phyloP scores from a whole-genome alignment of 2,113 vertebrate genomes.

The Gasterosteus aculeatus region DNA sequence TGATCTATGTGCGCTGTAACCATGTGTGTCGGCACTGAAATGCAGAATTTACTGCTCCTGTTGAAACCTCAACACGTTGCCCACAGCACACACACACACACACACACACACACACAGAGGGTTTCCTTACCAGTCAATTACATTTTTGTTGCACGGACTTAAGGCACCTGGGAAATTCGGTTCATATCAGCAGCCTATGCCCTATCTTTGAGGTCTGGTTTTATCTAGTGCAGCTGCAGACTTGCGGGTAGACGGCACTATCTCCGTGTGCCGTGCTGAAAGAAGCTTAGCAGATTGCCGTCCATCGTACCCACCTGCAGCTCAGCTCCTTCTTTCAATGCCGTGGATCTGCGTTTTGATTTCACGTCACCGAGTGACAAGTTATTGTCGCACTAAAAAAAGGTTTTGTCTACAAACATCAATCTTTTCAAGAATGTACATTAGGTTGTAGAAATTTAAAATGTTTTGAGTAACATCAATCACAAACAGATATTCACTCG shows the following conservation, averaged over 20 bases:
- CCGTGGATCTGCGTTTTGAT: conserved; percentile 4
- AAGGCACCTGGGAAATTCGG: conserved; percentile 57
- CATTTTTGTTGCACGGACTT: conserved; percentile 60
- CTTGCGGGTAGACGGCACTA: conserved; percentile 49
- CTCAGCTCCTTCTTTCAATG: conserved; percentile 22
- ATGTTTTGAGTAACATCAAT: background rate
- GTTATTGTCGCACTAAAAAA: background rate
- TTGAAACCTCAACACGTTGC: conserved; percentile 26
- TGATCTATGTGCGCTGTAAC: conserved; percentile 53
- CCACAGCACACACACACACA: background rate
- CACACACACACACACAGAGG: conserved; percentile 1
- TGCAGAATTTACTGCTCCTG: conserved; percentile 62
- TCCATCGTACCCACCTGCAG: conserved; percentile 41
- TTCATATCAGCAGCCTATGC: conserved; percentile 52
- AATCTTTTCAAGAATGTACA: background rate
- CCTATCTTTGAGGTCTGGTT: conserved; percentile 45
- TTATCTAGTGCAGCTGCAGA: conserved; percentile 49
- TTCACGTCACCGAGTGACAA: background rate
- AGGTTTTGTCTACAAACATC: background rate
- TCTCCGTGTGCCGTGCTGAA: conserved; percentile 49
- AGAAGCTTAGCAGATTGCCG: conserved; percentile 55
- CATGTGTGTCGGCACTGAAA: conserved; percentile 50
- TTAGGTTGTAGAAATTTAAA: background rate
- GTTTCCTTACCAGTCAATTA: conserved; percentile 56
- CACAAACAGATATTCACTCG: conserved; percentile 17